Percentiles rank a stretch among this genome's conserved stretches.
phyloP scores from a whole-genome alignment of 2,797 vertebrate genomes.

The Zalophus californianus region DNA sequence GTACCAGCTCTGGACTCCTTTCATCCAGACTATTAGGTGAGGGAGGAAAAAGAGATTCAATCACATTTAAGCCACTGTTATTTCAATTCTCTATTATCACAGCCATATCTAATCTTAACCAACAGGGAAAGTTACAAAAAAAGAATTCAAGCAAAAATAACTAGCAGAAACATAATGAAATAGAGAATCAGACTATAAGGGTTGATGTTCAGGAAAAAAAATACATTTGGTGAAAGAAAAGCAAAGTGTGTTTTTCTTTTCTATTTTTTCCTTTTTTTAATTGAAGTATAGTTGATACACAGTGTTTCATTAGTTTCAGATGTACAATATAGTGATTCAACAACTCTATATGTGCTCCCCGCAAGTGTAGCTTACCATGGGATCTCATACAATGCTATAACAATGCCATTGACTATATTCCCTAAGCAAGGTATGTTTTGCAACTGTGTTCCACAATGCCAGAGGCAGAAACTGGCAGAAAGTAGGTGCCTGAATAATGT shows the following conservation, averaged over 20 bases:
- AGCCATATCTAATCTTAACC: neutral
- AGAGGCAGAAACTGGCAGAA: neutral
- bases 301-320: neutral
- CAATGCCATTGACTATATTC: neutral
- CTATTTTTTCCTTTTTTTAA: neutral
- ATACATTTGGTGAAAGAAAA: neutral
- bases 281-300: neutral
- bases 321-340: neutral
- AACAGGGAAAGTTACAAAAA: neutral
- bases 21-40: neutral
- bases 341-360: neutral
- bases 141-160: neutral
- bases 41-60: neutral
- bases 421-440: neutral
- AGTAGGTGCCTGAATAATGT: neutral
- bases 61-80: neutral
- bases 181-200: neutral
- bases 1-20: rapidly evolving
- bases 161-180: neutral
- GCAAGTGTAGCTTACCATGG: neutral
- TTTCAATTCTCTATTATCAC: neutral
- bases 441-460: neutral
- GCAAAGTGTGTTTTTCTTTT: neutral
- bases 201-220: neutral
- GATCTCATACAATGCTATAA: neutral